Percentiles rank a stretch among this genome's conserved stretches.
Evolutionary conservation across 2,113 vertebrate species (phyloP).

Genomic region (Alces alces): DNA sequence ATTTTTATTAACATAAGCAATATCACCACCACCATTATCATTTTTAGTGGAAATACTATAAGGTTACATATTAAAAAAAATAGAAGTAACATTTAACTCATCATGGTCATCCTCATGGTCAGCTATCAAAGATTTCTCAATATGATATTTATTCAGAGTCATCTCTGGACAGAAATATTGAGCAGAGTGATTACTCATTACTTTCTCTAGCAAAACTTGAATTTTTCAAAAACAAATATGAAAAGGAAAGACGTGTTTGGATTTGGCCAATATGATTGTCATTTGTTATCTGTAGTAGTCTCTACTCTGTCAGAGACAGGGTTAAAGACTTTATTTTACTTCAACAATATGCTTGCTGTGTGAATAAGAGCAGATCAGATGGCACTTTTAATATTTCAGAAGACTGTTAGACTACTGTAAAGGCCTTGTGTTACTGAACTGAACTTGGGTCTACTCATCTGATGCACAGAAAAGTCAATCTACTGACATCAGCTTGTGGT

Average conservation of each 20-base stretch:
- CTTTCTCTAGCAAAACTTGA: background rate
- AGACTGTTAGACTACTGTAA: background rate
- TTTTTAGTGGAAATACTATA: background rate
- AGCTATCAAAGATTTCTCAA: background rate
- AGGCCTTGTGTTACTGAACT: background rate
- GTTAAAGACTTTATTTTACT: background rate
- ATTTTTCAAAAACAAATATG: background rate
- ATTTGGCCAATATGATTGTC: background rate
- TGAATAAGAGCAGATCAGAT: background rate
- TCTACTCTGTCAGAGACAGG: background rate
- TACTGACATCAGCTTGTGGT: background rate
- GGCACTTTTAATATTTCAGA: background rate
- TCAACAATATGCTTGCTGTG: background rate
- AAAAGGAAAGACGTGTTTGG: background rate
- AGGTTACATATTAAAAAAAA: background rate
- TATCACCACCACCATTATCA: background rate
- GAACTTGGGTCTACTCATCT: background rate
- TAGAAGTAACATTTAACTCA: background rate
- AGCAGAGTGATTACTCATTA: background rate
- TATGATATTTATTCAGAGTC: background rate
- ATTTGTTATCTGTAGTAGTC: background rate
- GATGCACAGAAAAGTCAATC: background rate
- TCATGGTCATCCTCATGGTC: background rate
- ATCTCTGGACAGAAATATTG: background rate
- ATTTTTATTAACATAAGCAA: background rate